phyloP scores from a whole-genome alignment of 2,113 vertebrate genomes.

The Rhinopomastus cyanomelas region DNA sequence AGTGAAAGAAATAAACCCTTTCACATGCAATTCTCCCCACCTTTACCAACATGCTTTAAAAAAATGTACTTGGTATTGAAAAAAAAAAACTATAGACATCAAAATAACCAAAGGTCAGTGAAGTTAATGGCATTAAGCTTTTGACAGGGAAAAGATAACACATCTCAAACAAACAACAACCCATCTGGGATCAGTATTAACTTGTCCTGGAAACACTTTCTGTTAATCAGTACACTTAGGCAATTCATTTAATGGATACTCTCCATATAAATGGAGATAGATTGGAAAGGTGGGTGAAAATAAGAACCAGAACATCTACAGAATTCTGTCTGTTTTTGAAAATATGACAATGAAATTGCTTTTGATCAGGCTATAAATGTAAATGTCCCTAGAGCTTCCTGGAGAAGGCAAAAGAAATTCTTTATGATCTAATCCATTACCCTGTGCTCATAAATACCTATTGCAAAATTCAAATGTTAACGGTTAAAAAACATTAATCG shows the following conservation, averaged over 20 bases:
- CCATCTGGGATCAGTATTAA: not conserved
- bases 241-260: not conserved
- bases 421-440: not conserved
- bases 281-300: not conserved
- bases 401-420: not conserved
- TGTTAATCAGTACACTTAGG: not conserved
- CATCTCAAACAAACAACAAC: not conserved
- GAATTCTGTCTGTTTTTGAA: not conserved
- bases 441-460: conserved; percentile 8
- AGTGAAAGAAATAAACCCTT: not conserved
- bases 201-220: not conserved
- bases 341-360: not conserved
- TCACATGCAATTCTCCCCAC: not conserved
- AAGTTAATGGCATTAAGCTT: not conserved
- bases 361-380: not conserved
- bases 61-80: not conserved
- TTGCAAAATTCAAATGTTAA: conserved; percentile 38
- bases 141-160: not conserved
- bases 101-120: not conserved
- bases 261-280: not conserved
- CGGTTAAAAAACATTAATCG: conserved; percentile 45
- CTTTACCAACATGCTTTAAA: not conserved
- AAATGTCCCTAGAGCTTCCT: not conserved
- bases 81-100: not conserved
- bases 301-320: not conserved